phyloP scores from a whole-genome alignment of 2,797 vertebrate genomes.

The Rousettus madagascariensis region DNA sequence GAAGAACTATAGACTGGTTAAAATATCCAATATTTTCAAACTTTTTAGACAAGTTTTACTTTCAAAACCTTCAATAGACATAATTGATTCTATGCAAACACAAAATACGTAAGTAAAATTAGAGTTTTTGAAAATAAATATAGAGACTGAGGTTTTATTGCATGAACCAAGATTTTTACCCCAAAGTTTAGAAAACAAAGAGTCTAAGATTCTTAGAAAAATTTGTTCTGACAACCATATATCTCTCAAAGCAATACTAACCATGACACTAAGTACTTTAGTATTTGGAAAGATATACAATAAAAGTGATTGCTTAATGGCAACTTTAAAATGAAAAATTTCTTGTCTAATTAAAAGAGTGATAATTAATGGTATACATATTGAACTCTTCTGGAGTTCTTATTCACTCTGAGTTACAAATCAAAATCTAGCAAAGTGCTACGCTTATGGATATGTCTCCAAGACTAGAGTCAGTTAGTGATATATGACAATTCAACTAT shows the following conservation, averaged over 20 bases:
- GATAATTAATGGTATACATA: conserved; percentile 75
- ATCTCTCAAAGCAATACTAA: conserved; percentile 77
- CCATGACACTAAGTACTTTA: conserved; percentile 75
- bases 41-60: background rate
- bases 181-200: conserved; percentile 29
- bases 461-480: background rate
- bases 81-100: background rate
- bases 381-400: conserved; percentile 71
- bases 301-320: conserved; percentile 76
- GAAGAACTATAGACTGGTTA: background rate
- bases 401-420: conserved; percentile 76
- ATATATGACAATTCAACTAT: conserved; percentile 24
- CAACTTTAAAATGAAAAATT: conserved; percentile 81
- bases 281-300: conserved; percentile 78
- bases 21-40: background rate
- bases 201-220: conserved; percentile 34
- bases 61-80: background rate
- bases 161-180: background rate
- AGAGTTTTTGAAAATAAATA: background rate
- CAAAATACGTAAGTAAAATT: background rate
- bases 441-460: conserved; percentile 2
- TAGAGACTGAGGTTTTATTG: background rate
- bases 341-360: conserved; percentile 79
- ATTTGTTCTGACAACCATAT: conserved; percentile 46
- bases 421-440: conserved; percentile 76